phyloP scores from a whole-genome alignment of 2,797 vertebrate species.

The Galagoides demidoff region DNA sequence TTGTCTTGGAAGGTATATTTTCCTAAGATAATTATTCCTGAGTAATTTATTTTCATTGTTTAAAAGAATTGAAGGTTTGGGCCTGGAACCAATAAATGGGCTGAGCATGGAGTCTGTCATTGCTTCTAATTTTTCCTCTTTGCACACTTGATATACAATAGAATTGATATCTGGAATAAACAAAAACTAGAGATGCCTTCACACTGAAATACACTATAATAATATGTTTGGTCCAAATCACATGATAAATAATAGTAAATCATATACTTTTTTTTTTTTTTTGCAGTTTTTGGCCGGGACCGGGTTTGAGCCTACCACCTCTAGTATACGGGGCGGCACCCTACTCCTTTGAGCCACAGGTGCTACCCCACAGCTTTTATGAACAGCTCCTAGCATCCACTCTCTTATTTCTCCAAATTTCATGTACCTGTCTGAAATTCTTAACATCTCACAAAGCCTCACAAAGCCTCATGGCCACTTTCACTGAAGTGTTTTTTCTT shows the following conservation, averaged over 20 bases:
- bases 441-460: background rate
- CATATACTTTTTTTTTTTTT: background rate
- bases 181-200: background rate
- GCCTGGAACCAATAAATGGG: background rate
- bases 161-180: background rate
- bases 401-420: background rate
- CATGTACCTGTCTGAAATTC: background rate
- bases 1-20: conserved; percentile 41
- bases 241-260: background rate
- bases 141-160: background rate
- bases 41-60: conserved; percentile 59
- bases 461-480: background rate
- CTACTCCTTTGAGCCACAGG: too few relatives aligned
- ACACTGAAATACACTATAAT: background rate
- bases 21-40: conserved; percentile 45
- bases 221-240: background rate
- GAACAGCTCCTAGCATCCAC: background rate
- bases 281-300: too few relatives aligned
- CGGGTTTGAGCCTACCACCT: too few relatives aligned
- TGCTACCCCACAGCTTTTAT: background rate
- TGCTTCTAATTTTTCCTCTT: background rate
- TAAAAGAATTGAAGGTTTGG: conserved; percentile 1
- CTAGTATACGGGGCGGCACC: too few relatives aligned
- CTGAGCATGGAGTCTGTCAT: background rate
- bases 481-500: background rate